These are phyloP conservation scores for Cynocephalus volans DNA, from an alignment of 2,113 vertebrate species.

Conservation along the genomic window DNA sequence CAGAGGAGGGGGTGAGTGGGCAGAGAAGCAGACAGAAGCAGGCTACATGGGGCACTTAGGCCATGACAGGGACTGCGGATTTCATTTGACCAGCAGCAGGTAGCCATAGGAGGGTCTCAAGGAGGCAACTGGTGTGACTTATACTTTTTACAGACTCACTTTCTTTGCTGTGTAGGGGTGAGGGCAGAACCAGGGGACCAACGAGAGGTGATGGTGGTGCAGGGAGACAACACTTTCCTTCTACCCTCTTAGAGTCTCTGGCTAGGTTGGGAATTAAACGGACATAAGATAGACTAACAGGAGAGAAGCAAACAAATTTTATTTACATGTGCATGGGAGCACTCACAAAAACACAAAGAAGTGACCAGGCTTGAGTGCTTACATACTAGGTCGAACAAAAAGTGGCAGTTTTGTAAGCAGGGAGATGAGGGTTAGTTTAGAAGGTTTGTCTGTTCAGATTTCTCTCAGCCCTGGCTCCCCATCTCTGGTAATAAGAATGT, in stretches of 20 bases:
- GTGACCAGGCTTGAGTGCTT: background rate
- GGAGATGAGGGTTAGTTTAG: background rate
- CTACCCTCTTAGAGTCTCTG: background rate
- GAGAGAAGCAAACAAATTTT: background rate
- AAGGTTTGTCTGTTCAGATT: background rate
- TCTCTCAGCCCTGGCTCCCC: background rate
- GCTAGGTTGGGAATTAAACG: background rate
- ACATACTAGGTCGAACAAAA: background rate
- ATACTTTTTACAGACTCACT: background rate
- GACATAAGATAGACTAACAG: background rate
- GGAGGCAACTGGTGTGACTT: background rate
- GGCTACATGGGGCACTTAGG: background rate
- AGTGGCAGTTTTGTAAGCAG: background rate
- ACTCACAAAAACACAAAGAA: background rate
- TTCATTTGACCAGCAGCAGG: background rate
- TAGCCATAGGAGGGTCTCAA: background rate
- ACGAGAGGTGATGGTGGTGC: background rate
- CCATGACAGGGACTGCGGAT: fast-evolving
- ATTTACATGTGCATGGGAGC: background rate
- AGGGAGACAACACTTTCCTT: background rate
- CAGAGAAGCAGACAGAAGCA: background rate
- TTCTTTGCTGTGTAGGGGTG: background rate
- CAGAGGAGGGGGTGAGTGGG: background rate
- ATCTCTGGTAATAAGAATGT: background rate
- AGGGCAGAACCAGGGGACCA: background rate